These are phyloP conservation scores for Hirtodrosophila histrioides DNA, from an alignment of 2,888 invertebrate genomes.

Conservation along the genomic window DNA sequence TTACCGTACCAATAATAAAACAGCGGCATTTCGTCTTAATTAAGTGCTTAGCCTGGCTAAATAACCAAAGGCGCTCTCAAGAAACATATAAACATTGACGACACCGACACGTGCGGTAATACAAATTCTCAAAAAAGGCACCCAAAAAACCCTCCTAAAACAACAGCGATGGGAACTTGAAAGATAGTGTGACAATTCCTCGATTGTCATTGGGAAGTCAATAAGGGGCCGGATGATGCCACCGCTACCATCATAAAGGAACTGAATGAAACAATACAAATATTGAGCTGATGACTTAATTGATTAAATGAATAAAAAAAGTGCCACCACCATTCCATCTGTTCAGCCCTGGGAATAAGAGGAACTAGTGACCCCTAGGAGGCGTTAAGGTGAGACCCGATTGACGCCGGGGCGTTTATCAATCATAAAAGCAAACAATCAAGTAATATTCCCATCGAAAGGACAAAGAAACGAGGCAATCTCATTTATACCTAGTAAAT, in stretches of 20 bases:
- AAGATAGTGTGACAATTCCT: constrained; percentile 73
- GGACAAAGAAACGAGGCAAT: constrained; percentile 45
- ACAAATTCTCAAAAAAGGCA: constrained; percentile 18
- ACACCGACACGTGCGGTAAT: constrained; percentile 45
- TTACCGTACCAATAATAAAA: constrained; percentile 74
- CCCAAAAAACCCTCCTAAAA: constrained; percentile 23
- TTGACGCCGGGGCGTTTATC: constrained; percentile 38
- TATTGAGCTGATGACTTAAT: constrained; percentile 79
- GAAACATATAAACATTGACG: constrained; percentile 23
- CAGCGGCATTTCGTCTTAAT: constrained; percentile 79
- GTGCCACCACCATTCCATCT: constrained; percentile 42
- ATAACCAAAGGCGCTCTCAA: constrained; percentile 6
- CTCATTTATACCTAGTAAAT: constrained; percentile 23
- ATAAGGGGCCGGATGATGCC: constrained; percentile 45
- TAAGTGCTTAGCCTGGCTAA: constrained; percentile 61
- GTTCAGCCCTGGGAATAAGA: constrained; percentile 36
- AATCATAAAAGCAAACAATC: constrained; percentile 72
- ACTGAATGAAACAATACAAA: constrained; percentile 58
- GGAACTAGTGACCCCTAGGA: constrained; percentile 25
- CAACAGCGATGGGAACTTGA: constrained; percentile 33
- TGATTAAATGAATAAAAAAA: constrained; percentile 82
- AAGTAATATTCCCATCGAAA: constrained; percentile 45
- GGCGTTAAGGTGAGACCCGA: constrained; percentile 44
- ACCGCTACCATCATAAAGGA: constrained; percentile 40
- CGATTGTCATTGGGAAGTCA: constrained; percentile 67